phyloP scores from a whole-genome alignment of 2,797 vertebrate genomes.

The Hybognathus amarus region DNA sequence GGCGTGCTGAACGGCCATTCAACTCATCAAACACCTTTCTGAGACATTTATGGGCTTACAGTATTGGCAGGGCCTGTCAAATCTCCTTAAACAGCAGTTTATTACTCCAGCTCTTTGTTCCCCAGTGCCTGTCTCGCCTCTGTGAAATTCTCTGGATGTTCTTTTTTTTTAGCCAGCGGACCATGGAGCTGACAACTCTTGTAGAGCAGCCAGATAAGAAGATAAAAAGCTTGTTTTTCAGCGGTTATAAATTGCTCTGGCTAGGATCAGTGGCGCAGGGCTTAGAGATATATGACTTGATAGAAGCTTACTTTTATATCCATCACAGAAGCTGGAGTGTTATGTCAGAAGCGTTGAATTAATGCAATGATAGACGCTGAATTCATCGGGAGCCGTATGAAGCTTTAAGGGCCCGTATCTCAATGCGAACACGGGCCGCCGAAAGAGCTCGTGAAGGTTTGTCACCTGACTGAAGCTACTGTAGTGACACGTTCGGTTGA shows the following conservation, averaged over 20 bases:
- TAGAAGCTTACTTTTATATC: constrained; percentile 49
- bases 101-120: constrained; percentile 47
- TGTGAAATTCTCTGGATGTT: constrained; percentile 32
- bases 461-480: constrained; percentile 2
- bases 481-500: constrained; percentile 31
- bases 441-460: constrained; percentile 4
- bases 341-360: constrained; percentile 31
- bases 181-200: constrained; percentile 44
- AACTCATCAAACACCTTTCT: constrained; percentile 44
- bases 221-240: constrained; percentile 55
- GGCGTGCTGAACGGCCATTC: neutral
- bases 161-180: constrained; percentile 31
- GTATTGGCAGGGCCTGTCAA: constrained; percentile 43
- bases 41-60: constrained; percentile 37
- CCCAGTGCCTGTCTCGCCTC: constrained; percentile 10
- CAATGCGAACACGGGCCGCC: neutral
- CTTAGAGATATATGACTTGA: constrained; percentile 45
- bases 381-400: neutral
- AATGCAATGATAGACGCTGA: constrained; percentile 26
- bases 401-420: constrained; percentile 6
- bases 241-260: constrained; percentile 43
- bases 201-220: constrained; percentile 53
- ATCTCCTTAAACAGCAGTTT: constrained; percentile 44
- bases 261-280: constrained; percentile 36
- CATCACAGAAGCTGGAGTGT: constrained; percentile 45